A percentile compares a stretch with the other conserved stretches of the same genome.
Evolutionary conservation across 2,113 vertebrate species (phyloP).

Genomic region (Gopherus flavomarginatus): DNA sequence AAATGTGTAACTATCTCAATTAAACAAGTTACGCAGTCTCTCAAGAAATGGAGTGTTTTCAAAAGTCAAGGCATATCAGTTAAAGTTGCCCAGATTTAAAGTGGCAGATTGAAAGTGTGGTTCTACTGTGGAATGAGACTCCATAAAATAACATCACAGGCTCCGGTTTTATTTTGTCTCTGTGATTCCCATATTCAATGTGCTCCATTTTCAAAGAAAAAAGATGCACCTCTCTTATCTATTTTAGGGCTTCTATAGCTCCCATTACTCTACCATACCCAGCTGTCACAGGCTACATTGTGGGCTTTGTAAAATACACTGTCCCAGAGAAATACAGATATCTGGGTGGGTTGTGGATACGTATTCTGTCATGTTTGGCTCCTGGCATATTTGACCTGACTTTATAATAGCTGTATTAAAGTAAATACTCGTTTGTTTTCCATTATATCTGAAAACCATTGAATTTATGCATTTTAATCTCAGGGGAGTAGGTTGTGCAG

Average conservation of each 20-base stretch:
- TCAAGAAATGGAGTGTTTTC: conserved; percentile 39
- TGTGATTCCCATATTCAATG: conserved; percentile 24
- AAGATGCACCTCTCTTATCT: background rate
- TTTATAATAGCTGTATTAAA: background rate
- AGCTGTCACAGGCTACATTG: background rate
- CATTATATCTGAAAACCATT: background rate
- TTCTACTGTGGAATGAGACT: conserved; percentile 45
- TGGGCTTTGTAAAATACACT: background rate
- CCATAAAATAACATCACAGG: fast-evolving
- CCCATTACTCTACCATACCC: background rate
- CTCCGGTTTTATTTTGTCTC: conserved; percentile 34
- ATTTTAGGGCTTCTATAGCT: conserved; percentile 21
- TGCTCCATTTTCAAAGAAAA: conserved; percentile 11
- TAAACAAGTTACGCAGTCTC: background rate
- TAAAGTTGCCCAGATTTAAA: conserved; percentile 8
- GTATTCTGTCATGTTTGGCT: background rate
- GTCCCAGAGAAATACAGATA: background rate
- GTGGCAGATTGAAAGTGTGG: conserved; percentile 15
- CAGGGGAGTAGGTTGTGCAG: background rate
- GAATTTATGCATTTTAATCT: background rate
- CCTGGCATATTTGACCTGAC: background rate
- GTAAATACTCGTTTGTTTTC: background rate
- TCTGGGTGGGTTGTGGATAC: background rate
- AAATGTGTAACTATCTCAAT: background rate
- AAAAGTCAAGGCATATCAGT: conserved; percentile 25